Percentiles rank a stretch among this genome's conserved stretches.
phyloP scores from a whole-genome alignment of 2,888 invertebrate genomes.

The Xanthorhoe designata region DNA sequence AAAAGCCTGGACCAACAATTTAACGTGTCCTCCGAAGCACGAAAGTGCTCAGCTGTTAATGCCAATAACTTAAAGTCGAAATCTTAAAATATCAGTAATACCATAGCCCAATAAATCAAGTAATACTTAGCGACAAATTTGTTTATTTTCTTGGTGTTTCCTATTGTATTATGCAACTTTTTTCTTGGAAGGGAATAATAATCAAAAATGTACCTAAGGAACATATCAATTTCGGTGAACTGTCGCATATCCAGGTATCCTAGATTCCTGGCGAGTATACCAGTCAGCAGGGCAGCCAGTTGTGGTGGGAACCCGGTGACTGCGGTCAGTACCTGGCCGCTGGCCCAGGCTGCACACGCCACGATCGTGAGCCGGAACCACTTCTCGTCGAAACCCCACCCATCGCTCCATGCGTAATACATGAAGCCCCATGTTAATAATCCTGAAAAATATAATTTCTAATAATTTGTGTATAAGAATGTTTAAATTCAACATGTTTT shows the following conservation, averaged over 20 bases:
- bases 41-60: no score
- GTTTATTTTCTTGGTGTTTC: no score
- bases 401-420: conserved; percentile 67
- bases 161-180: no score
- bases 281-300: conserved; percentile 69
- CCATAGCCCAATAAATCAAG: no score
- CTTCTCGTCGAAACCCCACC: conserved; percentile 68
- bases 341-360: conserved; percentile 65
- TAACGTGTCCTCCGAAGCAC: no score
- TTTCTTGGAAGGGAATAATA: neutral
- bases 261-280: conserved; percentile 70
- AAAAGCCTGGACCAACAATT: no score
- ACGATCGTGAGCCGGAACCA: conserved; percentile 68
- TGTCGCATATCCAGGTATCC: conserved; percentile 72
- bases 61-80: no score
- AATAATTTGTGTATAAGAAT: no score
- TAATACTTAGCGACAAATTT: no score
- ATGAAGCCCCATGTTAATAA: conserved; percentile 67
- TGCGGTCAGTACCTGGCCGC: conserved; percentile 62
- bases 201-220: conserved; percentile 63
- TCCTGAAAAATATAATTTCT: conserved; percentile 50
- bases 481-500: no score
- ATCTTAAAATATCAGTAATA: no score
- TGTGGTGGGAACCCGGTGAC: conserved; percentile 69
- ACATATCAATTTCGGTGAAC: conserved; percentile 65